Conservation (phyloP, 2,113 vertebrate genomes). For the Odontesthes bonariensis region DNA sequence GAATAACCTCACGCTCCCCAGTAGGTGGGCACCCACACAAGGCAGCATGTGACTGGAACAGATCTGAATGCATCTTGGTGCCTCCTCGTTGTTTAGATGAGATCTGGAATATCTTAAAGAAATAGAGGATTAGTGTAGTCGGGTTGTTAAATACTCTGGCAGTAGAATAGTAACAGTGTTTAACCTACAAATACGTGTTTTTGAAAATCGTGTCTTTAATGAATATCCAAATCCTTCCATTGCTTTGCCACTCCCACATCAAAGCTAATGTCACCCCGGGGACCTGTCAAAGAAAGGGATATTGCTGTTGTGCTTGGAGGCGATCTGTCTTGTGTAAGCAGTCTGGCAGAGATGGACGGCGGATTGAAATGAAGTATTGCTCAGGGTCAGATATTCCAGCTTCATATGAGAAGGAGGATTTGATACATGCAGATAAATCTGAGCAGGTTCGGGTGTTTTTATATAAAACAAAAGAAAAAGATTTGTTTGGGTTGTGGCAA, state of each 20-base stretch:
- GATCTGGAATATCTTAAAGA: not conserved
- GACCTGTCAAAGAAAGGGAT: slow-evolving; percentile 2
- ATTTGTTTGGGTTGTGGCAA: too few species aligned
- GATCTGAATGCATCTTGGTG: slow-evolving; percentile 49
- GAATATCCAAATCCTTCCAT: not conserved
- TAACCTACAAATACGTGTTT: not conserved
- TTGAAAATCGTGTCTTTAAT: slow-evolving; percentile 15
- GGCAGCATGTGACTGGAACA: slow-evolving; percentile 46
- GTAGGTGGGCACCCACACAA: slow-evolving; percentile 71
- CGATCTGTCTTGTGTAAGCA: not conserved
- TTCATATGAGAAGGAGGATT: too few species aligned
- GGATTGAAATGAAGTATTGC: not conserved
- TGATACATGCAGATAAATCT: too few species aligned
- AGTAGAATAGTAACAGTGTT: not conserved
- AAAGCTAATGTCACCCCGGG: not conserved
- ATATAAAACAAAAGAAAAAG: too few species aligned
- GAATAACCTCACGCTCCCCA: slow-evolving; percentile 47
- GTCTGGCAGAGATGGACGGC: not conserved
- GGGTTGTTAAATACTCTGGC: too few species aligned
- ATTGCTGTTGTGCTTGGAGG: not conserved
- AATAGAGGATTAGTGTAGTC: not conserved
- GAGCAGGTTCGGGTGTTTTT: too few species aligned
- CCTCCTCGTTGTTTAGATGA: slow-evolving; percentile 7
- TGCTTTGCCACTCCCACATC: not conserved
- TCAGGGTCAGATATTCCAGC: too few species aligned